phyloP scores from a whole-genome alignment of 2,888 invertebrate genomes.

The Lithosia quadra region DNA sequence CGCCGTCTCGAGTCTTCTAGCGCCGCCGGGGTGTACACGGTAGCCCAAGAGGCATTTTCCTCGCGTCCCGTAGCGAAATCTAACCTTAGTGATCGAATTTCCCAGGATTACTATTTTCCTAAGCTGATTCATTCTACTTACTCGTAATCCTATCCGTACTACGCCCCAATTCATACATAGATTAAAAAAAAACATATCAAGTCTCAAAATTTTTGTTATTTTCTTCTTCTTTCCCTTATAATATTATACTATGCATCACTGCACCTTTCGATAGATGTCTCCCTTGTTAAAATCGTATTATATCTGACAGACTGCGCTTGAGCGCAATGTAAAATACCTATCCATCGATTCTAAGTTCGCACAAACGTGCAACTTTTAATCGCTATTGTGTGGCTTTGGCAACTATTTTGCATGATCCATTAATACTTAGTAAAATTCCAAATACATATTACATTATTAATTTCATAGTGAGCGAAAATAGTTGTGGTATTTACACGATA shows the following conservation, averaged over 20 bases:
- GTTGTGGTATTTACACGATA: conserved; percentile 32
- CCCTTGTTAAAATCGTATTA: conserved; percentile 28
- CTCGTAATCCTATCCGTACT: neutral
- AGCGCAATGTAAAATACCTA: conserved; percentile 4
- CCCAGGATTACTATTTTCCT: neutral
- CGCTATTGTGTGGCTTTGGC: conserved; percentile 1
- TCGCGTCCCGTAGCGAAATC: too few species aligned
- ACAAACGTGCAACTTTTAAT: conserved; percentile 14
- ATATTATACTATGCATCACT: conserved; percentile 25
- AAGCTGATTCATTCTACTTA: neutral
- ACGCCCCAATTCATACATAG: neutral
- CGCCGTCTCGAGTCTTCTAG: too few species aligned
- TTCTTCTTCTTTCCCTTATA: conserved; percentile 12
- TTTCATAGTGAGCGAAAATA: conserved; percentile 25
- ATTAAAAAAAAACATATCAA: neutral
- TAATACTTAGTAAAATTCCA: neutral
- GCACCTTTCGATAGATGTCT: conserved; percentile 20
- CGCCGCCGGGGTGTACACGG: too few species aligned
- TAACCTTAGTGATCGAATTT: too few species aligned
- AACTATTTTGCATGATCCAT: neutral
- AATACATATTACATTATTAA: neutral
- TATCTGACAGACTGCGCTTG: conserved; percentile 20
- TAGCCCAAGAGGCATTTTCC: too few species aligned
- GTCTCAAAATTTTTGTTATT: conserved; percentile 1
- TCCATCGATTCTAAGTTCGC: neutral